phyloP scores from a whole-genome alignment of 1,140 invertebrate genomes.

The Tetraneura akinire region DNA sequence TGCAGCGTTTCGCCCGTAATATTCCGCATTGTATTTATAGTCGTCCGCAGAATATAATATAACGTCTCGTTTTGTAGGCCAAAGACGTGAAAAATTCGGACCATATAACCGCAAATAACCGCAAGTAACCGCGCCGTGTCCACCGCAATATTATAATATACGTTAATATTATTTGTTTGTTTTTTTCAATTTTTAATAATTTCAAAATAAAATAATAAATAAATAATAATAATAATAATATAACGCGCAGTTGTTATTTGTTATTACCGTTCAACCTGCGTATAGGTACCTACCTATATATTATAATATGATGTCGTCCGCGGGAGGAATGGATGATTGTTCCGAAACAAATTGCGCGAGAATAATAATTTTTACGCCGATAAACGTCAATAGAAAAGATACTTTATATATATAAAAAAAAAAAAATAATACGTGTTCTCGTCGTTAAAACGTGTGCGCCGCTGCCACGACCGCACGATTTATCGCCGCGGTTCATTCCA shows the following conservation, averaged over 20 bases:
- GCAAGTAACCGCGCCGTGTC: too few relatives aligned
- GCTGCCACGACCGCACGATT: neutral
- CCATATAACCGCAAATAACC: too few relatives aligned
- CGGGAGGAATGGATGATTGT: neutral
- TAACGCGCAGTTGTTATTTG: neutral
- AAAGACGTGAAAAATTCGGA: conserved; percentile 20
- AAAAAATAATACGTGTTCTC: too few relatives aligned
- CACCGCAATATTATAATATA: too few relatives aligned
- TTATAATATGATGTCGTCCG: neutral
- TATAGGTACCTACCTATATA: neutral
- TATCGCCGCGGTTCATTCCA: neutral
- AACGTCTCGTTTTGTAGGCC: conserved; percentile 24
- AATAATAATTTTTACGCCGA: conserved; percentile 22
- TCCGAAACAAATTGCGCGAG: neutral
- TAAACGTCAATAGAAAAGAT: too few relatives aligned
- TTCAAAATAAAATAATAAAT: too few relatives aligned
- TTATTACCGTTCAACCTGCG: neutral
- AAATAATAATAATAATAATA: too few relatives aligned
- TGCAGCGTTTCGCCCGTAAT: conserved; percentile 22
- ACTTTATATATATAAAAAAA: too few relatives aligned
- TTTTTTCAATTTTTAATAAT: too few relatives aligned
- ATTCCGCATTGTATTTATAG: conserved; percentile 6
- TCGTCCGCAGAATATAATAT: too few relatives aligned
- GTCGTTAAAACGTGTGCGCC: neutral
- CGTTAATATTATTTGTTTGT: too few relatives aligned